Conservation (phyloP, 2,797 vertebrate genomes). For the Champsocephalus esox region DNA sequence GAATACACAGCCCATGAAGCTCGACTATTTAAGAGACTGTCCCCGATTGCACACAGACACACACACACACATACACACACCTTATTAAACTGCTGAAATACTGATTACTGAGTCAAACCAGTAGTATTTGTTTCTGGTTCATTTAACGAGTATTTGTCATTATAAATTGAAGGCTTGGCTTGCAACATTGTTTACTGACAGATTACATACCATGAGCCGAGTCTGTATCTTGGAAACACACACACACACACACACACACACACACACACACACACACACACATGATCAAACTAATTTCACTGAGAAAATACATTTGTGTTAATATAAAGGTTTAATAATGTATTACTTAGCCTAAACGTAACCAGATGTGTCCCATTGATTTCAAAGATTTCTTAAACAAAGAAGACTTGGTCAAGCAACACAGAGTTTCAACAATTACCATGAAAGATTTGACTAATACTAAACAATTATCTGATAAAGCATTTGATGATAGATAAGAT, state of each 20-base stretch:
- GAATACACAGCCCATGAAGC: slow-evolving; percentile 65
- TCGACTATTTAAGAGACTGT: slow-evolving; percentile 69
- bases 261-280: no score
- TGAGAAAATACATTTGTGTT: not conserved
- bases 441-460: no score
- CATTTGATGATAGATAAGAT: no score
- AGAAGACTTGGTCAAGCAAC: no score
- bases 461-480: no score
- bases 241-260: not conserved
- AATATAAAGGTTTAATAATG: not conserved
- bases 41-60: slow-evolving; percentile 38
- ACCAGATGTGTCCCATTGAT: no score
- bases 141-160: not conserved
- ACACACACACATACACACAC: slow-evolving; percentile 15
- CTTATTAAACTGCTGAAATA: slow-evolving; percentile 7
- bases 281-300: not conserved
- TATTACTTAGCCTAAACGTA: no score
- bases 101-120: slow-evolving; percentile 20
- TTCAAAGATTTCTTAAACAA: no score
- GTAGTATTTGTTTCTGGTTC: not conserved
- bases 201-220: not conserved
- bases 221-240: slow-evolving; percentile 10
- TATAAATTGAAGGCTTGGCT: not conserved
- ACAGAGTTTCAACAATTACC: no score
- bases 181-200: slow-evolving; percentile 4